Evolutionary conservation across 2,113 vertebrate genomes (phyloP).

Genomic region (Nansenia antarctica): DNA sequence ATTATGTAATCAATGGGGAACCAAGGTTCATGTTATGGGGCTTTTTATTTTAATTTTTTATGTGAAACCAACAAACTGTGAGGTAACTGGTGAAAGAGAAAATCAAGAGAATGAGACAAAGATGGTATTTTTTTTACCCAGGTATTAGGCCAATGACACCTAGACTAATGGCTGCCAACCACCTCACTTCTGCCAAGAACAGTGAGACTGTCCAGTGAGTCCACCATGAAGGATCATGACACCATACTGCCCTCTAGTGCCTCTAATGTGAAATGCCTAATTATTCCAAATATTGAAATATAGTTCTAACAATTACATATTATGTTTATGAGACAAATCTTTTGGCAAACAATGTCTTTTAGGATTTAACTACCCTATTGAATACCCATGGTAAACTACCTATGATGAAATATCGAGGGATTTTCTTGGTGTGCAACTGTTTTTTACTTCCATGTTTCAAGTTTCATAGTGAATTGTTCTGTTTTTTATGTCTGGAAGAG

Average conservation of each 20-base stretch:
- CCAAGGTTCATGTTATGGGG: constrained; percentile 9
- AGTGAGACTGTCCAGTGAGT: not conserved
- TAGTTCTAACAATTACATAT: not conserved
- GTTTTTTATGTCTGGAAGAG: not conserved
- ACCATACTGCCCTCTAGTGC: constrained; percentile 63
- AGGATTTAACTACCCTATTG: not conserved
- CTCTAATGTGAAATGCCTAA: not conserved
- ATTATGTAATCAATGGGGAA: not conserved
- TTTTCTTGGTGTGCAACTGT: not conserved
- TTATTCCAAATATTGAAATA: not conserved
- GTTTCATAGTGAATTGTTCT: not conserved
- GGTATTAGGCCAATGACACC: not conserved
- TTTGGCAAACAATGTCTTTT: not conserved
- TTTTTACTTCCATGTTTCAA: not conserved
- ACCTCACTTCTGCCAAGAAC: not conserved
- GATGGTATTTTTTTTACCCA: not conserved
- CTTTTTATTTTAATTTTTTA: too few relatives aligned
- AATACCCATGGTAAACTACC: not conserved
- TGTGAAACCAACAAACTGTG: constrained; percentile 41
- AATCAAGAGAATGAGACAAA: constrained; percentile 10
- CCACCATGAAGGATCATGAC: not conserved
- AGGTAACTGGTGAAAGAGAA: constrained; percentile 38
- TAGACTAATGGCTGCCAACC: not conserved
- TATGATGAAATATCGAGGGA: not conserved
- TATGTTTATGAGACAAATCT: not conserved